Base-by-base conservation (phyloP, 2,113 vertebrate species). In the Stictonetta naevosa region DNA sequence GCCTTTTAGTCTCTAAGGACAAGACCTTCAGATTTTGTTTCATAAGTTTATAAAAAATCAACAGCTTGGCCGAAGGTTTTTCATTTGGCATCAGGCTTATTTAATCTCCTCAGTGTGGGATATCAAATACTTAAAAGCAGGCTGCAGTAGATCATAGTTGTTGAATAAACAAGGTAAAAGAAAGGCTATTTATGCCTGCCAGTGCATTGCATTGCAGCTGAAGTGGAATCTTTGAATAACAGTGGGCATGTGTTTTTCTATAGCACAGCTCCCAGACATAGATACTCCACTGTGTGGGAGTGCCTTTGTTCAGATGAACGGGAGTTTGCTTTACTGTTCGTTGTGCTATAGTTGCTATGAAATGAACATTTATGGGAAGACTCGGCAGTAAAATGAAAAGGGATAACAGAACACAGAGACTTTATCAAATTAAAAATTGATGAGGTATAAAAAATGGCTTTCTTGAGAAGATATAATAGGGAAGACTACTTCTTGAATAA, bases 361-460 rank as follows among this genome's bases (percentile, higher is more conserved):
- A 96, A 85, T 92, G 71, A 95, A 66, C 73, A 13, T 86, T 95
- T 96, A 71, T 93, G 71, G 77, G 74, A 93, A 85, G 69, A 52
- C 69, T 67, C 56, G 40, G 62, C 3, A 18, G 80, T 88, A 66
- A 90, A 92, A 93, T 69, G 59, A 91, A 95, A 96, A 83, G 58
- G 21, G 28, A 94, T 42, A 92, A 36, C 22, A 92, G 86, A 88
- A 77, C 60, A 77, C 31, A 86, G 78, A 85, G 75, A 53, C 72
- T 94, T 94, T 96, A 87, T 92, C 83, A 71, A 89, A 96, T 96
- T 97, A 96, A 97, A 97, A 97, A 97, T 97, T 75, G 71, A 89
- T 83, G 75, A 92, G 72, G 56, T 93, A 66, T 92, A 72, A 86
- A 55, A 78, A 89, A 78, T 89, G 71, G 56, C 38, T 96, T 97